phyloP scores from a whole-genome alignment of 2,797 vertebrate species.

The Numenius phaeopus region DNA sequence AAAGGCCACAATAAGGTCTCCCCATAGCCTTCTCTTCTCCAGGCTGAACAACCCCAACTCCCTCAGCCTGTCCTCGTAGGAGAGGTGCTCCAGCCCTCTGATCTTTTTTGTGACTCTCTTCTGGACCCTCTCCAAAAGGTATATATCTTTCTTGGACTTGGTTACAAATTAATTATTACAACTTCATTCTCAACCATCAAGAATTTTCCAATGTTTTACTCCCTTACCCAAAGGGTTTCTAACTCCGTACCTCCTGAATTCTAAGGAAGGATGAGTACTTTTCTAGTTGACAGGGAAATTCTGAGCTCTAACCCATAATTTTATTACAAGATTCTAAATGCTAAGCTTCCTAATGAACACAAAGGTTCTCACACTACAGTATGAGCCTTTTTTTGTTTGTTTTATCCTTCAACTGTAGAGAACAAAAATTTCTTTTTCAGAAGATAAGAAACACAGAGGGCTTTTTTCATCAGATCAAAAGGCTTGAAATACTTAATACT shows the following conservation, averaged over 20 bases:
- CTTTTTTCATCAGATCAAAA: constrained; percentile 10
- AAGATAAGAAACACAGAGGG: background rate
- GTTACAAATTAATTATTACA: background rate
- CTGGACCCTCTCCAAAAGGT: background rate
- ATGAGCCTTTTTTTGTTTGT: background rate
- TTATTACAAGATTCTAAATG: background rate
- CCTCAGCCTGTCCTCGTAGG: background rate
- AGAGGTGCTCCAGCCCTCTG: background rate
- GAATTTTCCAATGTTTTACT: background rate
- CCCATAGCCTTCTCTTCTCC: background rate
- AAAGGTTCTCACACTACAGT: background rate
- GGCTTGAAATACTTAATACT: background rate
- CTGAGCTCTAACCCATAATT: background rate
- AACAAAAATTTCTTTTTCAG: background rate
- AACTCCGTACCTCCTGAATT: background rate
- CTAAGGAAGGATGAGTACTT: background rate
- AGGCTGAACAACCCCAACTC: background rate
- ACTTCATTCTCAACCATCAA: background rate
- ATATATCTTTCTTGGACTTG: background rate
- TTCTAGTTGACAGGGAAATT: background rate
- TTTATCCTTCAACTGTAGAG: background rate
- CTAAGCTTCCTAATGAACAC: background rate
- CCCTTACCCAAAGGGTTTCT: background rate
- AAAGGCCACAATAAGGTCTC: background rate
- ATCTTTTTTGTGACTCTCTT: background rate